Conservation (phyloP, 2,888 invertebrate species). For the Steinernema scapterisci region DNA sequence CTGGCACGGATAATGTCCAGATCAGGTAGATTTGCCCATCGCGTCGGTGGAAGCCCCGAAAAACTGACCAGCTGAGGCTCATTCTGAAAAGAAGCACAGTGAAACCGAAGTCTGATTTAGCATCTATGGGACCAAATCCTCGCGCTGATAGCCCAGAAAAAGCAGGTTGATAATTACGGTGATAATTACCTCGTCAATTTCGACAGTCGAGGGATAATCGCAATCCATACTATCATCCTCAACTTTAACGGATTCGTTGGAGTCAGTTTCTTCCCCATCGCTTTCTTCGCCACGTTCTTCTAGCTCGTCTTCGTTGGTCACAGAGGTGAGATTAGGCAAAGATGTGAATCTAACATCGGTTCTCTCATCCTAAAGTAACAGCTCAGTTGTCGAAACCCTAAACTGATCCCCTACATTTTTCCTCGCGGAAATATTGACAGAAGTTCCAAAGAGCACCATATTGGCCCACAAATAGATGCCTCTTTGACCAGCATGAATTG, state of each 20-base stretch:
- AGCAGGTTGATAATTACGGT: no score
- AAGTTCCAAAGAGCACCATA: conserved; percentile 77
- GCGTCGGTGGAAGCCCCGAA: conserved; percentile 77
- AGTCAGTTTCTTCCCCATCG: not conserved
- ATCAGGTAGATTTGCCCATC: conserved; percentile 88
- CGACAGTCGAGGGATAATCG: no score
- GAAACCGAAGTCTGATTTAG: no score
- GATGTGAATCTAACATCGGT: not conserved
- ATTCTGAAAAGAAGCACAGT: conserved; percentile 63
- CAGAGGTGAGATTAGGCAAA: not conserved
- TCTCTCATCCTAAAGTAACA: not conserved
- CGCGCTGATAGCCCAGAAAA: no score
- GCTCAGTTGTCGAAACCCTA: no score
- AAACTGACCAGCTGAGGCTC: conserved; percentile 75
- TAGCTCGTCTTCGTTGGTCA: not conserved
- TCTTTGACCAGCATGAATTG: conserved; percentile 83
- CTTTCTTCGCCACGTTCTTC: no score
- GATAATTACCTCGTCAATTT: no score
- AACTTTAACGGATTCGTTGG: no score
- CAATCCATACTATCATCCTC: no score
- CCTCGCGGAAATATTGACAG: not conserved
- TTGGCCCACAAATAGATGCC: conserved; percentile 95
- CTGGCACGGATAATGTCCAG: conserved; percentile 82
- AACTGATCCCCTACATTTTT: not conserved
- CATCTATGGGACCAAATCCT: no score